Evolutionary conservation across 2,113 vertebrate species (phyloP), one percentile per base, ranked within the genome.

Genomic region (Sinocyclocheilus maitianheensis): DNA sequence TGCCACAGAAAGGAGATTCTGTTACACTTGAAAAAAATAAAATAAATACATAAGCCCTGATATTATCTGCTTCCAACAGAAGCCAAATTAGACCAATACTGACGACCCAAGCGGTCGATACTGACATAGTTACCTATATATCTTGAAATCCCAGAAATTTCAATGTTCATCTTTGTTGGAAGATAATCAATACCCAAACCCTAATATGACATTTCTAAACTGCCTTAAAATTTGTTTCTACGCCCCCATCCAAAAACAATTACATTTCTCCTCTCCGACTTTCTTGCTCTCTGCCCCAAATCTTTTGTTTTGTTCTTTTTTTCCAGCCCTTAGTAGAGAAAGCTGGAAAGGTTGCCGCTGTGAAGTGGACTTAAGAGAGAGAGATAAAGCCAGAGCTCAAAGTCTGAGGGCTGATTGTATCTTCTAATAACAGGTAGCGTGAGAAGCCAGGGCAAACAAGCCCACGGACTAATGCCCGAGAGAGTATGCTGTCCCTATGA

Each of bases 391-490:
- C 77, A 62, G 34, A 80, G 55, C 67, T 84, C 84, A 84, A 48
- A 65, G 65, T 86, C 60, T 72, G 78, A 81, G 22, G 51, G 14
- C 60, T 67, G 81, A 86, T 86, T 80, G 26, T 84, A 86, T 86
- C 81, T 86, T 67, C 67, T 76, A 88, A 84, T 86, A 86, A 84
- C 76, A 81, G 48, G 85, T 88, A 84, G 85, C 87, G 67, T 86
- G 81, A 76, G 85, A 86, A 81, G 81, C 76, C 65, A 81, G 77
- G 69, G 84, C 84, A 84, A 76, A 86, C 87, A 86, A 81, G 60
- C 34, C 34, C 85, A 75, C 71, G n/a, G 53, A 86, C 72, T 77
- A 86, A 89, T 81, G 55, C 87, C 77, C 16, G 20, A 71, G 87
- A 77, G 87, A 86, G 37, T 84, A 72, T 46, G 60, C 67, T 40